A percentile compares a stretch with the other conserved stretches of the same genome.
phyloP scores from a whole-genome alignment of 2,888 invertebrate genomes.

The Caenorhabditis virilis region DNA sequence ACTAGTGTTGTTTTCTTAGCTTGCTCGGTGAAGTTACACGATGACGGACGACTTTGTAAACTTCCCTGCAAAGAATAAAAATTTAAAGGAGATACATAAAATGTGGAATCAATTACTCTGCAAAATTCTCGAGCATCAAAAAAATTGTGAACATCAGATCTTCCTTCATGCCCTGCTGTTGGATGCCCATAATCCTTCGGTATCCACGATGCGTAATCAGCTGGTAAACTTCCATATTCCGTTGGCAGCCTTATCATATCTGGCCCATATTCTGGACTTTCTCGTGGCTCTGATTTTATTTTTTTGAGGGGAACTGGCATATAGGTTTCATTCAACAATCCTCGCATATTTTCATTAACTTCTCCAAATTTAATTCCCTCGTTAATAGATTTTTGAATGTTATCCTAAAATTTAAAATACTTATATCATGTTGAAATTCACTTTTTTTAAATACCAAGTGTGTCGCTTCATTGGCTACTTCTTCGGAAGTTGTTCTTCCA shows the following conservation, averaged over 20 bases:
- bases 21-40: constrained; percentile 27
- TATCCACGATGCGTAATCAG: constrained; percentile 48
- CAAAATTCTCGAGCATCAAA: constrained; percentile 40
- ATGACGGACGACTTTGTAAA: constrained; percentile 25
- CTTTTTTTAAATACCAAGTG: too few species aligned
- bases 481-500: constrained; percentile 2
- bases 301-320: too few species aligned
- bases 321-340: neutral
- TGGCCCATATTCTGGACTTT: constrained; percentile 18
- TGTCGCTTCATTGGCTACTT: constrained; percentile 6
- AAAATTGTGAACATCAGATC: constrained; percentile 50
- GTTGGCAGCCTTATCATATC: constrained; percentile 55
- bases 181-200: constrained; percentile 52
- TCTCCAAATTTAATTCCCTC: constrained; percentile 24
- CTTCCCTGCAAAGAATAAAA: constrained; percentile 7
- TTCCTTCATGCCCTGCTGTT: constrained; percentile 47
- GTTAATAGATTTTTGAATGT: constrained; percentile 29
- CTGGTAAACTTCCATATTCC: constrained; percentile 52
- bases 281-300: constrained; percentile 34
- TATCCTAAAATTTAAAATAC: constrained; percentile 1
- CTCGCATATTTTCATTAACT: neutral
- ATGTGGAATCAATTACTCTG: constrained; percentile 7
- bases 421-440: too few species aligned
- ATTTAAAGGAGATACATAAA: neutral
- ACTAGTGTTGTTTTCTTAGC: constrained; percentile 23